phyloP scores from a whole-genome alignment of 2,113 vertebrate species.

The Corydoras maculifer region DNA sequence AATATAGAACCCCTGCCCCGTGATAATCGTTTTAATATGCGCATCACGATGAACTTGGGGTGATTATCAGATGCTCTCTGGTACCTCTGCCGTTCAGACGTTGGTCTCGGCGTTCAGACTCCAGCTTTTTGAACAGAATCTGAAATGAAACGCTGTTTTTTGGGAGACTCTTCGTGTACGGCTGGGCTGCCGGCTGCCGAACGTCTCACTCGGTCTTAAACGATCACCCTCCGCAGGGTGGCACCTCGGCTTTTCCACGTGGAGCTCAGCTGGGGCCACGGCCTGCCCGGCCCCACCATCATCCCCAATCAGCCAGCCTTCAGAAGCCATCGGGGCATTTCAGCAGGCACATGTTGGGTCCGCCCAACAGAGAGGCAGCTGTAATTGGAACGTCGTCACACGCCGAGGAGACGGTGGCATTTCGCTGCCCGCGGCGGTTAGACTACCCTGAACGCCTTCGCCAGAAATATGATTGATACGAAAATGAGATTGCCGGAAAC shows the following conservation, averaged over 20 bases:
- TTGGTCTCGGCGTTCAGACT: too few species aligned
- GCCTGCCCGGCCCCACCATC: neutral
- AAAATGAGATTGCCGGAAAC: constrained; percentile 56
- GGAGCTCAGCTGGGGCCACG: neutral
- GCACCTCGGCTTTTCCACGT: constrained; percentile 15
- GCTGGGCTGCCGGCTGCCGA: constrained; percentile 29
- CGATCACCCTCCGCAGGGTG: constrained; percentile 20
- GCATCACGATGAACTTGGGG: too few species aligned
- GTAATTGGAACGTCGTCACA: constrained; percentile 61
- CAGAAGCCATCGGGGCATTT: neutral
- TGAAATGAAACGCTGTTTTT: neutral
- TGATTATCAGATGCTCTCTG: too few species aligned
- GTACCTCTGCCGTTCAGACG: too few species aligned
- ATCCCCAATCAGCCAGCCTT: constrained; percentile 6
- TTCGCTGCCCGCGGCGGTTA: constrained; percentile 49
- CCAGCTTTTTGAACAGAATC: constrained; percentile 7
- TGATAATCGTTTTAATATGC: too few species aligned
- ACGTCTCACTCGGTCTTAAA: constrained; percentile 14
- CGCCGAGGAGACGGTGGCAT: constrained; percentile 40
- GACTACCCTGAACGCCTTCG: constrained; percentile 49
- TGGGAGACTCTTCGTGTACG: constrained; percentile 1
- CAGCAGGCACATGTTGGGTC: neutral
- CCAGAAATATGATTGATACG: constrained; percentile 58
- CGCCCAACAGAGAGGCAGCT: constrained; percentile 26
- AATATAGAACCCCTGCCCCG: neutral